Conservation (phyloP, 2,113 vertebrate genomes). For the Camelus dromedarius region DNA sequence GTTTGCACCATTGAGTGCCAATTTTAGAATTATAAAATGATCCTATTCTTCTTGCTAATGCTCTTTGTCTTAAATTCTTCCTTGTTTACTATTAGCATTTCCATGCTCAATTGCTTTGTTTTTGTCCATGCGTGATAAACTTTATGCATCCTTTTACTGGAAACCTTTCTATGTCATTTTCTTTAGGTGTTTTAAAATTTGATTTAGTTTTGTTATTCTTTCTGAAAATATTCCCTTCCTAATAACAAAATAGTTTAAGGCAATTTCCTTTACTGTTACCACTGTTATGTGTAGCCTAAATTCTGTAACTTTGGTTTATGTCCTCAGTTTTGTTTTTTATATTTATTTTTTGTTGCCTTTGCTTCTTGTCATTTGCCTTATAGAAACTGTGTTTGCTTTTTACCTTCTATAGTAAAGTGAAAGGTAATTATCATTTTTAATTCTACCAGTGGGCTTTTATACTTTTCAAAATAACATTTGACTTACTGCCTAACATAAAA, state of each 20-base stretch:
- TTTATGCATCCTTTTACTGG: slow-evolving; percentile 10
- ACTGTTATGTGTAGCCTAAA: slow-evolving; percentile 36
- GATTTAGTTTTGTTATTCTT: slow-evolving; percentile 50
- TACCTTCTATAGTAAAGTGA: neutral
- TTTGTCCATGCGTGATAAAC: neutral
- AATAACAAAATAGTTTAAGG: slow-evolving; percentile 25
- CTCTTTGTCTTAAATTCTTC: slow-evolving; percentile 15
- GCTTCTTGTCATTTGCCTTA: slow-evolving; percentile 28
- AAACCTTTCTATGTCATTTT: slow-evolving; percentile 18
- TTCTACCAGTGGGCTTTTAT: neutral
- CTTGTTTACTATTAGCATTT: neutral
- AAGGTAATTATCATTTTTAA: neutral
- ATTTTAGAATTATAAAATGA: neutral
- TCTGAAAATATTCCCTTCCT: slow-evolving; percentile 4
- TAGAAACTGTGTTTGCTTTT: slow-evolving; percentile 2
- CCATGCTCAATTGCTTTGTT: neutral
- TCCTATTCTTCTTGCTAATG: neutral
- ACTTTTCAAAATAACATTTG: slow-evolving; percentile 6
- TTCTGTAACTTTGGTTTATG: slow-evolving; percentile 66
- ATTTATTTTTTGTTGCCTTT: slow-evolving; percentile 36
- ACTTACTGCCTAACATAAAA: neutral
- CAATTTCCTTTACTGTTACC: slow-evolving; percentile 46
- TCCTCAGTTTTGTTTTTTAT: slow-evolving; percentile 28
- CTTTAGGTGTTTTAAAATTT: slow-evolving; percentile 41
- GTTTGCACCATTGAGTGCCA: neutral